A percentile compares a stretch with the other conserved stretches of the same genome.
Evolutionary conservation across 1,140 invertebrate species (phyloP).

Genomic region (Drosophila kanapiae): DNA sequence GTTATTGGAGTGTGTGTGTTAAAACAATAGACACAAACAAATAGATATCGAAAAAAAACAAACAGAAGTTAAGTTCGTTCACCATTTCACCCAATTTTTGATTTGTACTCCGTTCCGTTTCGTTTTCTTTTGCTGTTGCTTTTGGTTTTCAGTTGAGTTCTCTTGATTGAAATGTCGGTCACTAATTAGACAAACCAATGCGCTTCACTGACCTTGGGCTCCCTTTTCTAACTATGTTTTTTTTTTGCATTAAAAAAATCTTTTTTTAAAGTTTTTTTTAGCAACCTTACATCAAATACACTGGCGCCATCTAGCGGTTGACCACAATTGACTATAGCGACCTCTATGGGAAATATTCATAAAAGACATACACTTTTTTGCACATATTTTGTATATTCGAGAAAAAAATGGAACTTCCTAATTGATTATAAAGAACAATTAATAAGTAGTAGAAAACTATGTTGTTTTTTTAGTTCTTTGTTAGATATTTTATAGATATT

Average conservation of each 20-base stretch:
- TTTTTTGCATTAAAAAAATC: too few relatives aligned
- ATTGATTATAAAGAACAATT: neutral
- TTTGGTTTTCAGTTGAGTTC: neutral
- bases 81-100: constrained; percentile 80
- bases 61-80: constrained; percentile 65
- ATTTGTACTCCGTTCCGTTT: constrained; percentile 48
- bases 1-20: constrained; percentile 15
- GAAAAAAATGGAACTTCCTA: neutral
- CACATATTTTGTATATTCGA: neutral
- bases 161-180: neutral
- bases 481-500: too few relatives aligned
- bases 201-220: constrained; percentile 13
- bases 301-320: constrained; percentile 1
- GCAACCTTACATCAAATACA: neutral
- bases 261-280: neutral
- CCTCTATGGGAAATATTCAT: neutral
- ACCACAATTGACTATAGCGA: neutral
- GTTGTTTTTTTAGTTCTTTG: neutral
- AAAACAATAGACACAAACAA: constrained; percentile 49
- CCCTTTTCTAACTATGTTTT: neutral
- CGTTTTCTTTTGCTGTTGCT: neutral
- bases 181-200: neutral
- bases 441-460: neutral
- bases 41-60: constrained; percentile 36
- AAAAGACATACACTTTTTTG: neutral